Conservation (phyloP, 2,888 invertebrate genomes). For the Lagria hirta region DNA sequence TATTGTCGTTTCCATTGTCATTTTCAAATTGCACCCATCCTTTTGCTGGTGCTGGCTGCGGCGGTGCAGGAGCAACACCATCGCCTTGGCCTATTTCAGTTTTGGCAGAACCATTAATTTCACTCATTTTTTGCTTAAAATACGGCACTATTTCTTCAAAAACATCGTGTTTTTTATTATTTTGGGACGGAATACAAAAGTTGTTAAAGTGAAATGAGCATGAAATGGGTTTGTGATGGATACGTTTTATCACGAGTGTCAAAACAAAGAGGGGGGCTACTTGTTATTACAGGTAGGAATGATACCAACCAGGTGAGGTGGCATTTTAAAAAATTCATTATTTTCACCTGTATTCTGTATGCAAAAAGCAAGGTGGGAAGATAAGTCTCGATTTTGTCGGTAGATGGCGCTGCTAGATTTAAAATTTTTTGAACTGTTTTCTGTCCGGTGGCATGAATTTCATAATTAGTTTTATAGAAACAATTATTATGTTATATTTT, state of each 20-base stretch:
- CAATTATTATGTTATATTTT: too few species aligned
- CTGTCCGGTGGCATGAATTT: too few species aligned
- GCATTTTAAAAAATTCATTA: constrained; percentile 18
- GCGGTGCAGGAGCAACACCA: constrained; percentile 39
- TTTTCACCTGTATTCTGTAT: constrained; percentile 20
- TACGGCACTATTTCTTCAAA: constrained; percentile 1
- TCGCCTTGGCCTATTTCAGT: constrained; percentile 40
- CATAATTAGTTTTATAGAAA: too few species aligned
- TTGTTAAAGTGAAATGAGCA: too few species aligned
- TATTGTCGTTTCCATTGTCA: constrained; percentile 42
- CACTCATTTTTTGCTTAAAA: constrained; percentile 30
- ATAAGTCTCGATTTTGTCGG: too few species aligned
- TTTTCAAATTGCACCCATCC: constrained; percentile 55
- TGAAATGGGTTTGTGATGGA: constrained; percentile 2
- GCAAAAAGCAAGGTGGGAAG: constrained; percentile 3
- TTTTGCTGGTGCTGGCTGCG: constrained; percentile 41
- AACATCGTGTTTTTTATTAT: constrained; percentile 3
- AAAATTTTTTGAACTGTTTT: too few species aligned
- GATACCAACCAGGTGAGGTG: constrained; percentile 25
- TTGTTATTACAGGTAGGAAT: constrained; percentile 12
- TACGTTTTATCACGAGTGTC: constrained; percentile 7
- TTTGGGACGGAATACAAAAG: background rate
- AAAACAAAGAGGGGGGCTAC: constrained; percentile 18
- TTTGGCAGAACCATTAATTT: constrained; percentile 26
- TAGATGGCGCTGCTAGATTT: constrained; percentile 2